A percentile compares a stretch with the other conserved stretches of the same genome.
These are phyloP conservation scores for Neosilurus hyrtlii DNA, from an alignment of 2,797 vertebrate species.

Conservation along the genomic window DNA sequence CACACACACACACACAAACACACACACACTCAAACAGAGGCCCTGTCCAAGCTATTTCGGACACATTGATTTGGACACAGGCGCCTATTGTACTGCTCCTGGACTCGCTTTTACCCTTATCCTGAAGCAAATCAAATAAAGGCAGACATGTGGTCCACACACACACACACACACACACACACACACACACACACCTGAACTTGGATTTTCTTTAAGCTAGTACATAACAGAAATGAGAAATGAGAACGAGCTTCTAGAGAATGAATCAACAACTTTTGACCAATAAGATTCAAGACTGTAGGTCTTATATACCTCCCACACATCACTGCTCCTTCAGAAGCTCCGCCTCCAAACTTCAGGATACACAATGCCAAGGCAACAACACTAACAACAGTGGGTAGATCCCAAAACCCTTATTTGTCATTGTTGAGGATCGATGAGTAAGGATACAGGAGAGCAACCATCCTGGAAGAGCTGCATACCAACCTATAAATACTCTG, in stretches of 20 bases:
- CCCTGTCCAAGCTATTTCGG: constrained; percentile 27
- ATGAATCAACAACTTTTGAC: not conserved
- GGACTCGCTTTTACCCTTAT: constrained; percentile 19
- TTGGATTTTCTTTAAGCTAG: not conserved
- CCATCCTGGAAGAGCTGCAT: no score
- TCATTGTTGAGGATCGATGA: no score
- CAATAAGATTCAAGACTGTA: not conserved
- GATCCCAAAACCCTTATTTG: no score
- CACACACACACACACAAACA: constrained; percentile 27
- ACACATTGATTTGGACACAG: constrained; percentile 23
- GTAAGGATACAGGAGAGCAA: no score
- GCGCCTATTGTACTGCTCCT: constrained; percentile 22
- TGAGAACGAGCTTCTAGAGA: not conserved
- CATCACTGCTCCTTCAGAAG: no score
- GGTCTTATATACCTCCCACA: not conserved
- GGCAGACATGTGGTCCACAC: not conserved
- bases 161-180: constrained; percentile 12
- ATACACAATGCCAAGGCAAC: no score
- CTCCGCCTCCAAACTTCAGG: no score
- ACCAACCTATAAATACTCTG: no score
- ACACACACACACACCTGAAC: not conserved
- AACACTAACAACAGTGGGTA: no score
- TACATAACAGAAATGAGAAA: not conserved
- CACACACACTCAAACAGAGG: constrained; percentile 30
- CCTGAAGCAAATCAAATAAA: constrained; percentile 36